phyloP scores from a whole-genome alignment of 1,140 invertebrate species.

The Tetragonula clypearis region DNA sequence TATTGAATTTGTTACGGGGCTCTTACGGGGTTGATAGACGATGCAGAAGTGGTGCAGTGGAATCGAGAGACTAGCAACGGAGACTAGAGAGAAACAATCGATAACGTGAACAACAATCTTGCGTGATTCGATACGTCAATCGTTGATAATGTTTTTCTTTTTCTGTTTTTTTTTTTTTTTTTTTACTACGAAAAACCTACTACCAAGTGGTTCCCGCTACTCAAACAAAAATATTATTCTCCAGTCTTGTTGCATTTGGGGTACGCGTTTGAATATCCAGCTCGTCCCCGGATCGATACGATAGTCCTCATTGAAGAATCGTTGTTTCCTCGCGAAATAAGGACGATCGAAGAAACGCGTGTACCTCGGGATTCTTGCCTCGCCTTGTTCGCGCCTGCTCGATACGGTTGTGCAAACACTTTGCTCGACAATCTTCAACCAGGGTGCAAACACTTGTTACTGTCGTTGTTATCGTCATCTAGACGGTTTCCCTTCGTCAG shows the following conservation, averaged over 20 bases:
- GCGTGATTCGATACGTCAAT: neutral
- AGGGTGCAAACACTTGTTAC: constrained; percentile 23
- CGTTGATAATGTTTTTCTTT: neutral
- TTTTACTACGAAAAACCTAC: neutral
- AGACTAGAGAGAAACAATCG: neutral
- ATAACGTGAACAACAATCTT: neutral
- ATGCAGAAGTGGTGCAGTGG: neutral
- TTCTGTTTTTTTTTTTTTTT: too few relatives aligned
- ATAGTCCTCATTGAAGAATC: neutral
- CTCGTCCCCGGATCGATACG: constrained; percentile 12
- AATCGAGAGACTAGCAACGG: neutral
- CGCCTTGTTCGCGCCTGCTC: constrained; percentile 43
- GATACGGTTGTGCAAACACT: constrained; percentile 41
- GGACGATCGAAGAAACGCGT: constrained; percentile 46
- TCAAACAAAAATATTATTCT: neutral
- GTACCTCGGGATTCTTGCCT: constrained; percentile 31
- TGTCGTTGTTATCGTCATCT: constrained; percentile 30
- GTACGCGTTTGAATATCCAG: neutral
- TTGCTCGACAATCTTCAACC: constrained; percentile 27
- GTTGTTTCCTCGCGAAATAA: constrained; percentile 45
- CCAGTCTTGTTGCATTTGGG: neutral
- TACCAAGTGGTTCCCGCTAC: neutral
- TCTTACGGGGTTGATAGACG: neutral
- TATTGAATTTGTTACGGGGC: neutral
- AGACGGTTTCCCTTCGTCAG: neutral